These are phyloP conservation scores for Channallabes apus DNA, from an alignment of 2,797 vertebrate species.

Conservation along the genomic window DNA sequence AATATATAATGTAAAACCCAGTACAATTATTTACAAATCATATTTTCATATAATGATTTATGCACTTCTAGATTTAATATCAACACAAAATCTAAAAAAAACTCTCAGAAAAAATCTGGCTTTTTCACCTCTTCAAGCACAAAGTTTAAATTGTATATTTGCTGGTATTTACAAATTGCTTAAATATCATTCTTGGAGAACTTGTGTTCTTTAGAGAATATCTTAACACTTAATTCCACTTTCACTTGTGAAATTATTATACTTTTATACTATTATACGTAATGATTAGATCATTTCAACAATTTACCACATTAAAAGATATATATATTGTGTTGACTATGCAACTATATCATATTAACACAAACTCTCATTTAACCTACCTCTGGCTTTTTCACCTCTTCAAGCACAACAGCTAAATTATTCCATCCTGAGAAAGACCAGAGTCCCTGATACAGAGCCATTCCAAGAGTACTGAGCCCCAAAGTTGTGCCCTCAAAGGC, in stretches of 20 bases:
- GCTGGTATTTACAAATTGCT: neutral
- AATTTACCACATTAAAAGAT: neutral
- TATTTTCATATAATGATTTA: no score
- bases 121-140: no score
- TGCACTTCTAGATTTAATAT: no score
- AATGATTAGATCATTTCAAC: neutral
- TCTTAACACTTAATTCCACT: neutral
- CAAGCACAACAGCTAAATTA: constrained; percentile 79
- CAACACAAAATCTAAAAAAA: no score
- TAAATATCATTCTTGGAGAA: neutral
- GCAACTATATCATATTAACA: neutral
- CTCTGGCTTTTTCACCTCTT: constrained; percentile 85
- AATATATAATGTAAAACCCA: neutral
- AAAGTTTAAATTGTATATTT: no score
- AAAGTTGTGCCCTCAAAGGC: constrained; percentile 77
- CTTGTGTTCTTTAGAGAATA: neutral
- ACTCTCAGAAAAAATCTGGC: no score
- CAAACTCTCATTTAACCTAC: constrained; percentile 60
- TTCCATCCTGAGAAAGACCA: constrained; percentile 89
- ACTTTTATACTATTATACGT: neutral
- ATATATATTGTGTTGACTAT: no score
- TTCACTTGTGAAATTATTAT: neutral
- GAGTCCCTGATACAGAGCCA: constrained; percentile 87
- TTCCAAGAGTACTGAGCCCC: constrained; percentile 71
- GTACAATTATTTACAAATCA: neutral